phyloP scores from a whole-genome alignment of 2,113 vertebrate species.

The Lepus timidus region DNA sequence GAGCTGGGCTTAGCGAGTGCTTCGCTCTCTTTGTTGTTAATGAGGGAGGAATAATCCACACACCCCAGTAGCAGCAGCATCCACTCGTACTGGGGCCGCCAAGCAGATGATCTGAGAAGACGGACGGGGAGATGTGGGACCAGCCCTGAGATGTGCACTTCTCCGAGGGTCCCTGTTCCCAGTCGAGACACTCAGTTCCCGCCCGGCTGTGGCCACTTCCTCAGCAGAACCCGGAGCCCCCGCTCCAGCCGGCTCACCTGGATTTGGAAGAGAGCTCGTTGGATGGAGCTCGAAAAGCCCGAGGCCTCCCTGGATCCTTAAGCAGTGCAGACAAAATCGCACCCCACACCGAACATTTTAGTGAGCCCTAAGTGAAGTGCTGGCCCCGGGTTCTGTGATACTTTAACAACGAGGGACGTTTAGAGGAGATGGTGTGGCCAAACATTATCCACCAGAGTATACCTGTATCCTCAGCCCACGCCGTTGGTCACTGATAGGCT shows the following conservation, averaged over 20 bases:
- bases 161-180: rapidly evolving
- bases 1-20: not conserved
- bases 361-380: not conserved
- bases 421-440: no score
- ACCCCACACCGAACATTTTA: not conserved
- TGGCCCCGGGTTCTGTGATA: no score
- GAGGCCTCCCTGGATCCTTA: not conserved
- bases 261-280: not conserved
- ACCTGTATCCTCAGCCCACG: not conserved
- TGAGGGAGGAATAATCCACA: no score
- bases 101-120: rapidly evolving
- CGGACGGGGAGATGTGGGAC: not conserved
- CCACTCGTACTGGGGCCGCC: no score
- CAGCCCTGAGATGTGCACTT: not conserved
- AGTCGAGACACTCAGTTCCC: rapidly evolving
- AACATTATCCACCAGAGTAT: no score
- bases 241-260: not conserved
- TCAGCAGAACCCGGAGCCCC: not conserved
- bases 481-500: not conserved
- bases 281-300: not conserved
- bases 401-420: not conserved
- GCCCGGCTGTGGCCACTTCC: rapidly evolving
- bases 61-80: not conserved
- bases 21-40: not conserved
- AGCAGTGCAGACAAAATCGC: not conserved